A percentile compares a stretch with the other conserved stretches of the same genome.
Conservation (phyloP, 2,113 vertebrate genomes). For the Atrichornis clamosus region DNA sequence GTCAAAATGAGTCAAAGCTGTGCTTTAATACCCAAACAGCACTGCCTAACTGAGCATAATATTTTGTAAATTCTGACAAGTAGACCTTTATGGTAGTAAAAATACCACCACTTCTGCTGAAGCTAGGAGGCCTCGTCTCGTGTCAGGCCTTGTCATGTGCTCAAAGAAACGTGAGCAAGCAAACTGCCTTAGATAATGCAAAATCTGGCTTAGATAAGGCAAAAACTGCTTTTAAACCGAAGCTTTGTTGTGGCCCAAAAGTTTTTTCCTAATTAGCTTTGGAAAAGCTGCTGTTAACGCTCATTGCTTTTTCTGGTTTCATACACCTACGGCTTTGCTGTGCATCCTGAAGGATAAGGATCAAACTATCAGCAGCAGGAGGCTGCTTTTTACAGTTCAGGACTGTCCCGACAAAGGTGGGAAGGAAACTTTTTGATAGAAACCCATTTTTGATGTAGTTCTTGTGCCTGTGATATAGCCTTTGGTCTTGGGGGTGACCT, state of each 20-base stretch:
- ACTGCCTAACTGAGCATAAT: background rate
- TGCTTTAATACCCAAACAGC: background rate
- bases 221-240: background rate
- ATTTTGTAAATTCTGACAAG: background rate
- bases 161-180: background rate
- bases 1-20: background rate
- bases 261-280: background rate
- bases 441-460: background rate
- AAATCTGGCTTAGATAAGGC: background rate
- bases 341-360: background rate
- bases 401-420: background rate
- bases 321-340: background rate
- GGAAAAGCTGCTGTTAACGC: background rate
- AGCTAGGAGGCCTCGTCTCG: background rate
- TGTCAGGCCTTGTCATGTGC: fast-evolving
- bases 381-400: background rate
- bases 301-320: background rate
- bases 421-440: background rate
- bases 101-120: background rate
- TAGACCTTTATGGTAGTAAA: background rate
- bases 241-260: background rate
- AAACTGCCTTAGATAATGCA: background rate
- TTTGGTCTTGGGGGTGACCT: background rate
- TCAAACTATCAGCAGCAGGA: background rate
- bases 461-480: background rate